These are phyloP conservation scores for Sarcophaga rosellei DNA, from an alignment of 2,888 invertebrate species.

Conservation along the genomic window DNA sequence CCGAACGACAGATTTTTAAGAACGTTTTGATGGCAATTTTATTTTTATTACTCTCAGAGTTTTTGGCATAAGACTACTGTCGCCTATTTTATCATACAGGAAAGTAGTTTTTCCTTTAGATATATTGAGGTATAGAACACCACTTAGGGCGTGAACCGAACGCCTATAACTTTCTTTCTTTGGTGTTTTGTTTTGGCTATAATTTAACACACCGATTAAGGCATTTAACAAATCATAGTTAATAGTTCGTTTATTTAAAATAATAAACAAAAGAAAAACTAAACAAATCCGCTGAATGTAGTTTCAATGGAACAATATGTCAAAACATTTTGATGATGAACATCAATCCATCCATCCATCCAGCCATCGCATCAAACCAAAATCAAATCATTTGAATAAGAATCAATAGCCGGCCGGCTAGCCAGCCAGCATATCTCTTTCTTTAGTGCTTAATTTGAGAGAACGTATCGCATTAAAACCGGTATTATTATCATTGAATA, in stretches of 20 bases:
- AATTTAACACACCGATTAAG: conserved; percentile 3
- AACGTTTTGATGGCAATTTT: too few species aligned
- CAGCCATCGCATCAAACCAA: not conserved
- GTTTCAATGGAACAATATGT: not conserved
- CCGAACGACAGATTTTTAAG: too few species aligned
- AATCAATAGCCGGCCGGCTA: not conserved
- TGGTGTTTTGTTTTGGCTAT: not conserved
- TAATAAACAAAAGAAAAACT: not conserved
- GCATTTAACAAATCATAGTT: conserved; percentile 5
- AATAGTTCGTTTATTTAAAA: conserved; percentile 33
- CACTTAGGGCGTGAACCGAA: too few species aligned
- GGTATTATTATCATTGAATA: too few species aligned
- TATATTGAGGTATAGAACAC: too few species aligned
- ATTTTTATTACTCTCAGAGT: too few species aligned
- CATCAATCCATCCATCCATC: too few species aligned
- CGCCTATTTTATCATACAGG: too few species aligned
- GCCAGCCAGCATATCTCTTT: not conserved
- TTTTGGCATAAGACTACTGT: too few species aligned
- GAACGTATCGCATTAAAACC: not conserved
- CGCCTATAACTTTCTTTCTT: too few species aligned
- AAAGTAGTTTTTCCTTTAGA: too few species aligned
- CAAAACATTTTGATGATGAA: not conserved
- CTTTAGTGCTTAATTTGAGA: not conserved
- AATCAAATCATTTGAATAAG: not conserved
- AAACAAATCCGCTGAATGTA: conserved; percentile 6